Conservation (phyloP, 2,113 vertebrate genomes). For the Ptilorrhoa leucosticta region DNA sequence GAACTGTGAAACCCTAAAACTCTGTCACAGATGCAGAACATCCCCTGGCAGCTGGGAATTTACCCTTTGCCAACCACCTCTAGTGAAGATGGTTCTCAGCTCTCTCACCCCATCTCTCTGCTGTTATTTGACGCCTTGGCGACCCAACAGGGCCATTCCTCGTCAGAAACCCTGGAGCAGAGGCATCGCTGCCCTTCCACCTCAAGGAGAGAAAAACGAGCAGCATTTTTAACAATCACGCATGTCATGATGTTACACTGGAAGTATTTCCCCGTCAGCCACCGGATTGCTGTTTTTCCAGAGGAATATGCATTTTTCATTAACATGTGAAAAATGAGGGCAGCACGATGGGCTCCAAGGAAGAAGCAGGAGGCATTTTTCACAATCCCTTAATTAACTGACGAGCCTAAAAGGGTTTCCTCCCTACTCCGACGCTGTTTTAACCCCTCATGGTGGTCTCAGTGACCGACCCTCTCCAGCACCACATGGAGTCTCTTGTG, state of each 20-base stretch:
- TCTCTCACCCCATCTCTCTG: neutral
- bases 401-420: neutral
- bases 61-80: neutral
- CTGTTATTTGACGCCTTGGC: neutral
- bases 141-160: neutral
- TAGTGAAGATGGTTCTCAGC: neutral
- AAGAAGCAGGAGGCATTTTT: neutral
- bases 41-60: rapidly evolving
- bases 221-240: neutral
- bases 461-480: neutral
- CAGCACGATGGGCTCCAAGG: neutral
- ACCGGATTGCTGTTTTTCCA: neutral
- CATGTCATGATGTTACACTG: neutral
- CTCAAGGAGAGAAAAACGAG: neutral
- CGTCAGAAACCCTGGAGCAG: rapidly evolving
- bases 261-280: neutral
- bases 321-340: neutral
- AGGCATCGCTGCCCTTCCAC: neutral
- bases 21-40: neutral
- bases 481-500: rapidly evolving
- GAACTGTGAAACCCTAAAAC: rapidly evolving
- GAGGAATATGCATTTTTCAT: neutral
- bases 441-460: rapidly evolving
- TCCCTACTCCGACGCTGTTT: neutral
- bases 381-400: neutral